Percentiles rank a stretch among this genome's conserved stretches.
phyloP scores from a whole-genome alignment of 2,888 invertebrate species.

The Anthrax anthrax region DNA sequence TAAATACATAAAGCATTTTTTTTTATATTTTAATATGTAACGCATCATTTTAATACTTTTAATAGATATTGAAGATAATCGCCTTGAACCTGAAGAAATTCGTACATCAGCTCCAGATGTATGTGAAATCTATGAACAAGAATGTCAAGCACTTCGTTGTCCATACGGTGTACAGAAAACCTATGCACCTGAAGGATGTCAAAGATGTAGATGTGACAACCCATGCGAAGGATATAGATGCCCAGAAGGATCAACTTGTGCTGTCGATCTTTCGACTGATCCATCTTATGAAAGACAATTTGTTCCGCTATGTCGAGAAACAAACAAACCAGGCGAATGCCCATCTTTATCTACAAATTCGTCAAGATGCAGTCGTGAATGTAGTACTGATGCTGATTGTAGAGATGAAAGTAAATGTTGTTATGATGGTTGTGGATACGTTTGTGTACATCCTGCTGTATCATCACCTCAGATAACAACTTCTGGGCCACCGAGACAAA shows the following conservation, averaged over 20 bases:
- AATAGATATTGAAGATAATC: neutral
- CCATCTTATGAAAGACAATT: slow-evolving; percentile 20
- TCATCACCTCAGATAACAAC: slow-evolving; percentile 31
- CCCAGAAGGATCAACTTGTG: slow-evolving; percentile 50
- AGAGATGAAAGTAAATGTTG: slow-evolving; percentile 69
- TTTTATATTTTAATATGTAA: no score
- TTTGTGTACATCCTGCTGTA: slow-evolving; percentile 46
- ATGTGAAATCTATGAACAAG: slow-evolving; percentile 43
- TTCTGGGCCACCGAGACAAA: slow-evolving; percentile 29
- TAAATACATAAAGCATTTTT: no score
- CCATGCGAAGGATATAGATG: slow-evolving; percentile 55
- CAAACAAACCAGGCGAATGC: slow-evolving; percentile 54
- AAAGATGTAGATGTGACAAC: slow-evolving; percentile 57
- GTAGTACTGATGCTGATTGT: slow-evolving; percentile 71
- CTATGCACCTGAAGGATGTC: slow-evolving; percentile 46
- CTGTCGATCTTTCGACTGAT: slow-evolving; percentile 39
- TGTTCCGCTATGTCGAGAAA: slow-evolving; percentile 26
- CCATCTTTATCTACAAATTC: slow-evolving; percentile 37
- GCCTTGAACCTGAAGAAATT: neutral
- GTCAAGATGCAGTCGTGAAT: slow-evolving; percentile 52
- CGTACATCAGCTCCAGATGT: slow-evolving; percentile 25
- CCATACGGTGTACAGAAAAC: slow-evolving; percentile 54
- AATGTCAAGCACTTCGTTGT: slow-evolving; percentile 51
- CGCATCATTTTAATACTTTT: neutral
- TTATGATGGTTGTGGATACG: slow-evolving; percentile 55